These are phyloP conservation scores for Salvator merianae DNA, from an alignment of 2,113 vertebrate genomes.

Conservation along the genomic window DNA sequence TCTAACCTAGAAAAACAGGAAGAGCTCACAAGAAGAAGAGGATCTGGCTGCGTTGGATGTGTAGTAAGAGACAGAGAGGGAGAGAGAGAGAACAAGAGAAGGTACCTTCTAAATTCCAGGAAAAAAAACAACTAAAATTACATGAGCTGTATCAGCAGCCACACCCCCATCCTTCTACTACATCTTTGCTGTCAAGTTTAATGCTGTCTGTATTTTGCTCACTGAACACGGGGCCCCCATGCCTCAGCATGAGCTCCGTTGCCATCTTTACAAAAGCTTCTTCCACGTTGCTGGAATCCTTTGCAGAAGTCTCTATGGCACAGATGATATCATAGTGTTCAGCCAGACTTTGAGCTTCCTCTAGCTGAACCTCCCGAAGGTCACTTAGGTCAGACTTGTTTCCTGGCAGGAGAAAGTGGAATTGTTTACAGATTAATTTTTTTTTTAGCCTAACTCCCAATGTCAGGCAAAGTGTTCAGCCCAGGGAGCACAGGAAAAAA, in stretches of 20 bases:
- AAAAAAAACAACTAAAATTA: conserved; percentile 38
- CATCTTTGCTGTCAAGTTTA: conserved; percentile 87
- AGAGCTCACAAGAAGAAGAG: conserved; percentile 64
- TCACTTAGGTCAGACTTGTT: conserved; percentile 87
- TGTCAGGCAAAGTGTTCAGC: not conserved
- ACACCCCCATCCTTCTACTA: conserved; percentile 82
- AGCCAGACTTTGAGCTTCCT: conserved; percentile 82
- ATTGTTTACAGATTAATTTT: conserved; percentile 12
- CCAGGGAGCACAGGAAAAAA: conserved; percentile 1
- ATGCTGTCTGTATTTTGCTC: conserved; percentile 83
- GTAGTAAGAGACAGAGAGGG: conserved; percentile 30
- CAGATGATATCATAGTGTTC: conserved; percentile 81
- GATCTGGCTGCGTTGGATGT: conserved; percentile 63
- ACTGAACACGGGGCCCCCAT: conserved; percentile 85
- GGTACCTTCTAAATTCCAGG: conserved; percentile 62
- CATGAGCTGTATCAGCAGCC: conserved; percentile 78
- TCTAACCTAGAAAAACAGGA: conserved; percentile 66
- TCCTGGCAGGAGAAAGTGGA: conserved; percentile 69
- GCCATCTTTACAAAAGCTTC: conserved; percentile 87
- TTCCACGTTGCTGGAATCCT: conserved; percentile 88
- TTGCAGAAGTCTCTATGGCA: conserved; percentile 87
- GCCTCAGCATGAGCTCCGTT: conserved; percentile 84
- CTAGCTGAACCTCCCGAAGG: conserved; percentile 79
- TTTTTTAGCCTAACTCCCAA: not conserved
- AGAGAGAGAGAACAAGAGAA: not conserved